Conservation (phyloP, 2,113 vertebrate genomes). For the Mesocricetus auratus region DNA sequence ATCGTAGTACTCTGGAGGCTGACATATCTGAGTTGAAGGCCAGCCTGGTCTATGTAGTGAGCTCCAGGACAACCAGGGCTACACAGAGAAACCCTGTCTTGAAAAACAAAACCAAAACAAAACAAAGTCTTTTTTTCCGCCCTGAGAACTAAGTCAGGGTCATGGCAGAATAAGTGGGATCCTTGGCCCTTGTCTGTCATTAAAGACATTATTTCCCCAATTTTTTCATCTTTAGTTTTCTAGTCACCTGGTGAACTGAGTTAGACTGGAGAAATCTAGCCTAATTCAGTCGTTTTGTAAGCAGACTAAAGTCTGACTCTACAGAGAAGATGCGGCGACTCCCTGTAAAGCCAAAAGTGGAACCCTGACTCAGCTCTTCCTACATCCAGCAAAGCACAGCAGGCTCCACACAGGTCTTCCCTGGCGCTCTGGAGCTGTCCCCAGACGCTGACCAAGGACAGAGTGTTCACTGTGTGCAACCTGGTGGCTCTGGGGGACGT, state of each 20-base stretch:
- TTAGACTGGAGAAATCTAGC: not conserved
- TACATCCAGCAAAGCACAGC: not conserved
- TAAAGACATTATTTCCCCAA: not conserved
- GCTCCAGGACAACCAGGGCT: not conserved
- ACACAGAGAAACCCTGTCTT: too few species aligned
- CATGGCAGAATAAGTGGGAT: not conserved
- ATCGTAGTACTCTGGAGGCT: not conserved
- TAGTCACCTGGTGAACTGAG: not conserved
- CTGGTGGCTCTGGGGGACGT: not conserved
- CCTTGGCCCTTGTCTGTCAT: not conserved
- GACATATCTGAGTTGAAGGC: not conserved
- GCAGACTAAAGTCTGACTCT: not conserved
- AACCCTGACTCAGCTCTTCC: not conserved
- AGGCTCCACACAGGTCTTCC: accelerated
- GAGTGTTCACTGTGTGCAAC: not conserved
- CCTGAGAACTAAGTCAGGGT: not conserved
- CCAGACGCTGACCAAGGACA: not conserved
- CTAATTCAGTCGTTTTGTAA: not conserved
- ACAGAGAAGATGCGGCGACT: not conserved
- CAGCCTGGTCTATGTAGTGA: not conserved
- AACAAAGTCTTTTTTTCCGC: not conserved
- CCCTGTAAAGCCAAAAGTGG: not conserved
- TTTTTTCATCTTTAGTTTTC: not conserved
- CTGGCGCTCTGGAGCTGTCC: not conserved
- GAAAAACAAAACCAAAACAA: not conserved